Base-by-base conservation (phyloP, 2,888 invertebrate genomes). In the Ophonus ardosiacus region DNA sequence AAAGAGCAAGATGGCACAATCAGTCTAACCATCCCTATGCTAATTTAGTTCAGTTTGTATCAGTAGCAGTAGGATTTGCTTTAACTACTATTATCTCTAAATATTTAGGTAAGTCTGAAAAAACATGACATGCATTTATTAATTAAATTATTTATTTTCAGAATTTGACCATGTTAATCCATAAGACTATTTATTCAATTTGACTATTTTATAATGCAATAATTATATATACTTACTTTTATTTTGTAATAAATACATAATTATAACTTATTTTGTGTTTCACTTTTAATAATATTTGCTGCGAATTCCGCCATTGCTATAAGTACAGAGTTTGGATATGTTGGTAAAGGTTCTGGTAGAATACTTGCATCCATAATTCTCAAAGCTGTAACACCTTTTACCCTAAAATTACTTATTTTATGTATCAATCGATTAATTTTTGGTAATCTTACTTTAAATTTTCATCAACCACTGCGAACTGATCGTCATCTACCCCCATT, bases 331-430 rank as follows among this genome's bases (percentile, higher is more conserved):
- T 96, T 95, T 0, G 97, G 95, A 88, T 95, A 96, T 1, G 97
- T 94, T 0, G 96, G 96, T 24, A 96, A 91, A 0, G 97, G 95
- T 0, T 94, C 93, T 0, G 97, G 97, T 87, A 97, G 91, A 0
- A 97, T 93, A 88, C 97, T 97, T 3, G 96, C 96, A 90, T 98
- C 97, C 86, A 96, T 94, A 81, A 97, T 92, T 61, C 97, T 92
- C 4, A 97, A 89, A 21, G 94, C 93, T 0, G 93, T 91, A 0
- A 96, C 90, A 0, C 94, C 94, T 87, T 92, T 93, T 0, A 96
- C 94, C 87, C 96, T 96, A 91, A 79, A 92, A 74, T 74, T 7
- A 24, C 0, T 10, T 10, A 8, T 65, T 81, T 61, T 18, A 78
- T 0, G 7, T 31, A 6, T 56, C 15, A 7, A 13, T 51, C 43